Percentiles rank a stretch among this genome's conserved stretches.
Evolutionary conservation across 2,113 vertebrate species (phyloP).

Genomic region (Petromus typicus): DNA sequence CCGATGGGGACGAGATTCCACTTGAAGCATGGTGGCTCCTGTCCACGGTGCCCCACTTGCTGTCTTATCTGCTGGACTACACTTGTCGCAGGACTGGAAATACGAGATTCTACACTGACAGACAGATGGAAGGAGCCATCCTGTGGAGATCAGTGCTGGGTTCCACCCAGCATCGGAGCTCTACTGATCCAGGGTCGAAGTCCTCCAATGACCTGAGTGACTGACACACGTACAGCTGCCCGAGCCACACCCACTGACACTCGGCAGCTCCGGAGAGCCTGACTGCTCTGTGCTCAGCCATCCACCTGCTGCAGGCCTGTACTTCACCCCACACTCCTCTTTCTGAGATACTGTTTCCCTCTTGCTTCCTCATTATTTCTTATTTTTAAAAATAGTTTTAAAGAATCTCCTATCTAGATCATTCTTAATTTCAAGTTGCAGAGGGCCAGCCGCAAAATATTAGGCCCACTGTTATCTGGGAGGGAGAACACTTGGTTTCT

Average conservation of each 20-base stretch:
- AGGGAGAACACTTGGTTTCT: neutral
- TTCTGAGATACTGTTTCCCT: neutral
- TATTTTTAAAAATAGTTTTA: neutral
- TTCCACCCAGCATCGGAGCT: neutral
- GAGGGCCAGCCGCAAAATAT: neutral
- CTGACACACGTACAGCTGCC: neutral
- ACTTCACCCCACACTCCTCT: neutral
- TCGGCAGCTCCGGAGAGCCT: neutral
- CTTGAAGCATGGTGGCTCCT: neutral
- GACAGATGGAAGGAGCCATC: neutral
- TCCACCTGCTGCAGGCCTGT: neutral
- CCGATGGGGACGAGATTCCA: neutral
- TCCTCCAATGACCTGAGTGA: neutral
- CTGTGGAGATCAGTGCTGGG: neutral
- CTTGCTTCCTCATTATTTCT: neutral
- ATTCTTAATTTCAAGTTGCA: conserved; percentile 21
- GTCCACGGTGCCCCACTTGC: neutral
- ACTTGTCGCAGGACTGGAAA: neutral
- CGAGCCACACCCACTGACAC: neutral
- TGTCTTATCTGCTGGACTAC: neutral
- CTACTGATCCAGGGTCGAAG: neutral
- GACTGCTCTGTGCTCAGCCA: neutral
- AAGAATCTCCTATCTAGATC: neutral
- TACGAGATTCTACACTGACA: neutral
- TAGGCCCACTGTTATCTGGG: neutral